Evolutionary conservation across 2,113 vertebrate species (phyloP), one percentile per base, ranked within the genome.

Genomic region (Protobothrops mucrosquamatus): DNA sequence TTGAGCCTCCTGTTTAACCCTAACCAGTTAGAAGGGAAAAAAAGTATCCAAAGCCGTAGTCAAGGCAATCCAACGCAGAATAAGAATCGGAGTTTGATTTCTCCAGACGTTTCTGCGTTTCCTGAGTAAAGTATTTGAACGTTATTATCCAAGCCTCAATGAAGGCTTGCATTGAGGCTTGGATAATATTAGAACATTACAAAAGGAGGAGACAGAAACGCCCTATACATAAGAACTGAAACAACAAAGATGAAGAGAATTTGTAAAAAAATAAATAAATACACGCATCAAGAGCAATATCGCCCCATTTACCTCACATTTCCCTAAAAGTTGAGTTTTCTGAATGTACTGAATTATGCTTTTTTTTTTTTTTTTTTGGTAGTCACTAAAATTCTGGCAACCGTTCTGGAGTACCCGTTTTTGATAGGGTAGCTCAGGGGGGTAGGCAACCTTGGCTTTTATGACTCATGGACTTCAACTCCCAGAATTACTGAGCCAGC

Each of bases 231-330:
- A 86, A 54, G n/a, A 89, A 24, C 23, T 9, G 5, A 26, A 89
- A 69, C 22, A 4, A 43, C 20, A 5, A 24, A 56, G 39, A 89
- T 57, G 88, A 55, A 55, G 54, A 34, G 2, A 23, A 39, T 22
- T 23, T 11, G 29, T 10, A 54, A 11, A 23, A 23, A 43, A 14
- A 4, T 39, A 39, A 39, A 39, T 39, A 39, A 48, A 23, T 23
- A 46, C 18, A 18, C 9, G 5, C 7, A 10, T 22, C 26, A 52
- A 3, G 10, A 8, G 12, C 0, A 89, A 12, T 4, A 0, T 4
- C 2, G 10, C 7, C 15, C 2, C 8, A 46, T 29, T 88, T 43
- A 91, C 59, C 57, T 85, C 54, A 29, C 57, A 4, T 4, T n/a
- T 64, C 43, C 48, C 24, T 12, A n/a, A 69, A 43, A 81, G 18